phyloP scores from a whole-genome alignment of 2,797 vertebrate species.

The Galago senegalensis region DNA sequence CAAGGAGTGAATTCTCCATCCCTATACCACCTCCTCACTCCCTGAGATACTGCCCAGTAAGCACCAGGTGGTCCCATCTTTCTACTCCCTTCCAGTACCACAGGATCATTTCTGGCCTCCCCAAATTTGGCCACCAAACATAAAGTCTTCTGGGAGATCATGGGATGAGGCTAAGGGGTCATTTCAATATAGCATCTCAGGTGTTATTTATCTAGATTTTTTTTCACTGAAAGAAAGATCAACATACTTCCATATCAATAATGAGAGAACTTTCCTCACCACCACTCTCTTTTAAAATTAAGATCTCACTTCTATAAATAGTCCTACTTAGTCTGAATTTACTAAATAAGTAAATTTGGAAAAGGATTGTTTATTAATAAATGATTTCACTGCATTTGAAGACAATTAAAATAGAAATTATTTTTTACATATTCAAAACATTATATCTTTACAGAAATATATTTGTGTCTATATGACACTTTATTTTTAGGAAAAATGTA shows the following conservation, averaged over 20 bases:
- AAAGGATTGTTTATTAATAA: constrained; percentile 8
- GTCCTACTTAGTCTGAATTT: constrained; percentile 41
- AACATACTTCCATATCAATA: constrained; percentile 3
- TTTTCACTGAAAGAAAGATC: neutral
- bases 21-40: neutral
- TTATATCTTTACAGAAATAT: neutral
- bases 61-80: neutral
- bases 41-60: neutral
- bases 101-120: neutral
- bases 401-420: constrained; percentile 51
- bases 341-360: constrained; percentile 20
- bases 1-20: neutral
- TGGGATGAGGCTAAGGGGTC: neutral
- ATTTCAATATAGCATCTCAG: neutral
- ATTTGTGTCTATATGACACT: neutral
- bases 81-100: neutral
- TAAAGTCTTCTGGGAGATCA: neutral
- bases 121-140: neutral
- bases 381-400: constrained; percentile 35
- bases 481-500: constrained; percentile 47
- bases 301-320: neutral
- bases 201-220: neutral
- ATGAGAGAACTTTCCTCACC: neutral
- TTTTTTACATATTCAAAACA: constrained; percentile 31
- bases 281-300: neutral